phyloP scores from a whole-genome alignment of 2,888 invertebrate genomes.

The Eupithecia inturbata region DNA sequence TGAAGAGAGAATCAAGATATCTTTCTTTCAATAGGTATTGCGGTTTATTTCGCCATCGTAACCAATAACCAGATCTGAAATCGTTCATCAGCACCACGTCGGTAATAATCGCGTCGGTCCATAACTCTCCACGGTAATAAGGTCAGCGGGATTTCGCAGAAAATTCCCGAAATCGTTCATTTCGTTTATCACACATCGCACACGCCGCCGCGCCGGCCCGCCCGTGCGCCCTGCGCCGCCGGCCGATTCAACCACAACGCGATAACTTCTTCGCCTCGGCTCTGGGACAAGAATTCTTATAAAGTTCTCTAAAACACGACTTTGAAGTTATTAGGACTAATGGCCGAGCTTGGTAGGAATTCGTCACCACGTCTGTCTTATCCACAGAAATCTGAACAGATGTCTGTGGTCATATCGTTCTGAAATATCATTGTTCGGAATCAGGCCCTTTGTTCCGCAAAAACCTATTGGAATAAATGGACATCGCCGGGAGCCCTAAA shows the following conservation, averaged over 20 bases:
- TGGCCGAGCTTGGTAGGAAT: neutral
- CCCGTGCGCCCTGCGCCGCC: too few relatives aligned
- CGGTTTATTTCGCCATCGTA: neutral
- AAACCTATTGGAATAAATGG: slow-evolving; percentile 25
- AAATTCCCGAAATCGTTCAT: slow-evolving; percentile 12
- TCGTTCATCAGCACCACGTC: neutral
- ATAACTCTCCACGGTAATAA: neutral
- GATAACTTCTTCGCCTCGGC: neutral
- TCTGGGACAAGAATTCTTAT: neutral
- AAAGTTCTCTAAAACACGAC: neutral
- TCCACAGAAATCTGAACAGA: too few relatives aligned
- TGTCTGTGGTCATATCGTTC: too few relatives aligned
- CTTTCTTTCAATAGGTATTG: neutral
- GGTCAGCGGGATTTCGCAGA: slow-evolving; percentile 1
- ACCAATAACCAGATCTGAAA: neutral
- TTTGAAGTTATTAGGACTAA: neutral
- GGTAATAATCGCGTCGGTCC: neutral
- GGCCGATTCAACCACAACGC: neutral
- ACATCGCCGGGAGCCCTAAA: slow-evolving; percentile 10
- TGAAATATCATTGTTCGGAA: neutral
- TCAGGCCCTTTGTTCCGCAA: slow-evolving; percentile 2
- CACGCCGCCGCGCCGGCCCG: neutral
- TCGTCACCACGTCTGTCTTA: neutral
- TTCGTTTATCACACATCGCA: slow-evolving; percentile 5
- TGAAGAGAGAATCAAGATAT: neutral